These are phyloP conservation scores for Marronus borbonicus DNA, from an alignment of 2,888 invertebrate species.

Conservation along the genomic window DNA sequence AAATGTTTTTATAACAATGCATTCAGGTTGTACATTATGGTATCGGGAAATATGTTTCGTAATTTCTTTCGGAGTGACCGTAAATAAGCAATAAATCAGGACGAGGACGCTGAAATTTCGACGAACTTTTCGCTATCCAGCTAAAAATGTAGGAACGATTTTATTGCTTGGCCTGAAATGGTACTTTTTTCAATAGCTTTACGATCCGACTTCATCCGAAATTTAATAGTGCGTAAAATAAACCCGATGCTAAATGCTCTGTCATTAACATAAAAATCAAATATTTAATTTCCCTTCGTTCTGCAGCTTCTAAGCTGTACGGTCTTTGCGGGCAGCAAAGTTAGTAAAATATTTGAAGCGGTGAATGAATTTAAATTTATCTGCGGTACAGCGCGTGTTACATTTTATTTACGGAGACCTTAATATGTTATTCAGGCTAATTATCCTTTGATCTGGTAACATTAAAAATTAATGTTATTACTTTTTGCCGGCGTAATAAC, in stretches of 20 bases:
- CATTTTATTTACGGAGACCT: no score
- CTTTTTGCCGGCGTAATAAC: neutral
- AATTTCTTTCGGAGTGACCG: neutral
- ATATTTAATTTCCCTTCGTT: neutral
- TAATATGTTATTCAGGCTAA: no score
- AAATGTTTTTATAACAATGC: neutral
- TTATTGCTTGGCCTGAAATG: slow-evolving; percentile 1
- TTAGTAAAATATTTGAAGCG: no score
- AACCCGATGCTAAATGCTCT: neutral
- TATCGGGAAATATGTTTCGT: neutral
- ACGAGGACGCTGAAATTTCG: neutral
- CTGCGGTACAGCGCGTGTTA: no score
- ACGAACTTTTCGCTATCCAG: neutral
- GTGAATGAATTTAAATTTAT: no score
- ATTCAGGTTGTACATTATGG: neutral
- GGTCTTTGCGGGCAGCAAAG: neutral
- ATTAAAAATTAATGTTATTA: neutral
- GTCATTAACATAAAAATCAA: neutral
- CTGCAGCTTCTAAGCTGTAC: no score
- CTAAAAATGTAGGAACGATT: neutral
- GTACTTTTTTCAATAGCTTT: neutral
- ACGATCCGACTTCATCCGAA: neutral
- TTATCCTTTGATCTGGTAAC: neutral
- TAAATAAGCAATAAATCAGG: neutral
- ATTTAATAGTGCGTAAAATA: slow-evolving; percentile 4